These are phyloP conservation scores for Amorpha juglandis DNA, from an alignment of 2,888 invertebrate genomes.

Conservation along the genomic window DNA sequence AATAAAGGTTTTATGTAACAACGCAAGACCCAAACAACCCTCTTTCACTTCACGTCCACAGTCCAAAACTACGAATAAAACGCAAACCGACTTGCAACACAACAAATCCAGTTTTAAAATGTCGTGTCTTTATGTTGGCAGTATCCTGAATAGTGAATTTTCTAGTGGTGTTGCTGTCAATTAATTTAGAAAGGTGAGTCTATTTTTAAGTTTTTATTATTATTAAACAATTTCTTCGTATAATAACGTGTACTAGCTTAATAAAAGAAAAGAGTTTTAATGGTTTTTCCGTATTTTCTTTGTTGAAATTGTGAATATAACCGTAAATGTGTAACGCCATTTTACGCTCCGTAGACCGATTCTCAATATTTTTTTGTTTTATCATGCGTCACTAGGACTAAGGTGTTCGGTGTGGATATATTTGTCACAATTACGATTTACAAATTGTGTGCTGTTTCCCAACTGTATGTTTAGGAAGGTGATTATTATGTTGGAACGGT, in stretches of 20 bases:
- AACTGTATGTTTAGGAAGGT: background rate
- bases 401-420: slow-evolving; percentile 30
- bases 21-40: too few species aligned
- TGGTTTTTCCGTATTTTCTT: background rate
- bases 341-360: slow-evolving; percentile 73
- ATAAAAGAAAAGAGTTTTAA: background rate
- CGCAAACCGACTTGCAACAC: slow-evolving; percentile 38
- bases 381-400: slow-evolving; percentile 45
- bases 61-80: slow-evolving; percentile 27
- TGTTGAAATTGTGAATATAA: slow-evolving; percentile 45
- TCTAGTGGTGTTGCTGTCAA: slow-evolving; percentile 77
- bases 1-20: too few species aligned
- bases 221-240: background rate
- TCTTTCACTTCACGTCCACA: too few species aligned
- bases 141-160: slow-evolving; percentile 64
- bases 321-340: slow-evolving; percentile 75
- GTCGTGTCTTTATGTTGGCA: slow-evolving; percentile 47
- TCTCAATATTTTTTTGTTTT: slow-evolving; percentile 64
- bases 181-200: slow-evolving; percentile 76
- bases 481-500: slow-evolving; percentile 9
- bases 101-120: slow-evolving; percentile 31
- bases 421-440: background rate
- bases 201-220: slow-evolving; percentile 51
- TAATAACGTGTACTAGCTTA: background rate
- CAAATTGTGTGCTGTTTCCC: background rate